Conservation (phyloP, 1,140 invertebrate species). For the Apis mellifera region Amel_HAv3.1 CM009936.2:10873501-10874000, state of each 20-base stretch:
- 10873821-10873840: slow-evolving; percentile 80
- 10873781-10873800: slow-evolving; percentile 80
- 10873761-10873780: slow-evolving; percentile 80
- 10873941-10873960: neutral
- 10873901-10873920: neutral
- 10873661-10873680: slow-evolving; percentile 72
- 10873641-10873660: slow-evolving; percentile 77
- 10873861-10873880: slow-evolving; percentile 75
- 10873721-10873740: slow-evolving; percentile 79
- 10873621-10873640: slow-evolving; percentile 62
- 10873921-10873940: neutral
- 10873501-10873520: slow-evolving; percentile 16
- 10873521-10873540: slow-evolving; percentile 26
- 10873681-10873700: slow-evolving; percentile 47
- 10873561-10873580: slow-evolving; percentile 17
- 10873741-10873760: slow-evolving; percentile 78
- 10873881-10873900: slow-evolving; percentile 56
- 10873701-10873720: slow-evolving; percentile 81
- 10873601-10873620: slow-evolving; percentile 50
- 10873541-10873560: slow-evolving; percentile 52
- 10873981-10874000: neutral
- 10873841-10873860: slow-evolving; percentile 81
- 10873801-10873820: slow-evolving; percentile 79
- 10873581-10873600: neutral
- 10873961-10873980: neutral